phyloP scores from a whole-genome alignment of 2,113 vertebrate genomes.

The Ailurus styani region DNA sequence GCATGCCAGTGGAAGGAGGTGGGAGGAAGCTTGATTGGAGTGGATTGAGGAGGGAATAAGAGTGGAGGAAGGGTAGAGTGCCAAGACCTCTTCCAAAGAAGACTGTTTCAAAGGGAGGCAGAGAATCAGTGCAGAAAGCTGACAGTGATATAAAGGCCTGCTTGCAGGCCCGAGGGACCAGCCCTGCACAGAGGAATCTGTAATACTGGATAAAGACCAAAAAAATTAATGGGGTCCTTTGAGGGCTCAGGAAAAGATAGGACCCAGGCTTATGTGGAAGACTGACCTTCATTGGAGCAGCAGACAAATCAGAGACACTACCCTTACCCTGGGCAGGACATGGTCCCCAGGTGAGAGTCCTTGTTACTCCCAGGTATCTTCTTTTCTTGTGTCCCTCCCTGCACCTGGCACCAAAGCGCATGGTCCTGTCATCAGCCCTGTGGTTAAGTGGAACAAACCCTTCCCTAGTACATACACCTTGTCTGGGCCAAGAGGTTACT shows the following conservation, averaged over 20 bases:
- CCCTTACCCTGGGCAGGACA: not conserved
- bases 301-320: not conserved
- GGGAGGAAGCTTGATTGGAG: not conserved
- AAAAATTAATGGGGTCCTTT: not conserved
- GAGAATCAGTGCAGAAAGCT: not conserved
- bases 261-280: not conserved
- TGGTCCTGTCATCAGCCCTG: not conserved
- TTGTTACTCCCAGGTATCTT: not conserved
- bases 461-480: not conserved
- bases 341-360: not conserved
- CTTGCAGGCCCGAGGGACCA: not conserved
- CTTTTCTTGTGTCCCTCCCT: not conserved
- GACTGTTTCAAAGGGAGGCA: not conserved
- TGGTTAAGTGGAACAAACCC: not conserved
- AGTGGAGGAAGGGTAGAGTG: accelerated
- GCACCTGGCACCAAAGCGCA: accelerated
- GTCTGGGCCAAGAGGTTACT: not conserved
- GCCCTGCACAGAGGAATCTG: not conserved
- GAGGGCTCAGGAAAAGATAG: not conserved
- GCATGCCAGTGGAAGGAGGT: not conserved
- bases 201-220: not conserved
- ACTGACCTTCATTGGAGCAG: not conserved
- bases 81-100: not conserved
- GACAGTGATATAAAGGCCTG: not conserved
- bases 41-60: not conserved